Conservation (phyloP, 2,797 vertebrate species). For the Columba guinea region DNA sequence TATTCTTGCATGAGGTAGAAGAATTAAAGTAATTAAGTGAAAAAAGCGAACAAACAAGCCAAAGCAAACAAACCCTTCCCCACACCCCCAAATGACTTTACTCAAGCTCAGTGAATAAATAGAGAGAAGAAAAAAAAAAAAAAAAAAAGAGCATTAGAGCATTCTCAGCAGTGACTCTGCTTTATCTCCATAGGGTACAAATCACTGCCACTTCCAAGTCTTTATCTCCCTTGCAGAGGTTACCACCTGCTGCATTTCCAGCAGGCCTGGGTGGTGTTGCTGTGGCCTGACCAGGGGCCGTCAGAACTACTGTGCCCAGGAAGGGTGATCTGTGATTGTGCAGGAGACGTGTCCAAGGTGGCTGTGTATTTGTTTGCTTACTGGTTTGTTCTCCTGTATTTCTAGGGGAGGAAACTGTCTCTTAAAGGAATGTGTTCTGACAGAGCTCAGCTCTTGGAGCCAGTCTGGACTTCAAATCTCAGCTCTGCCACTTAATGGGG, state of each 20-base stretch:
- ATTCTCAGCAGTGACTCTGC: not conserved
- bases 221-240: slow-evolving; percentile 55
- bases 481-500: not conserved
- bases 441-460: not conserved
- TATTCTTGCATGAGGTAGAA: not conserved
- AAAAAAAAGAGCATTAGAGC: not conserved
- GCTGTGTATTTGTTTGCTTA: not conserved
- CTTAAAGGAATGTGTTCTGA: not conserved
- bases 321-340: not conserved
- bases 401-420: not conserved
- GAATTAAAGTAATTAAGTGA: not conserved
- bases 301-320: not conserved
- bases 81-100: not conserved
- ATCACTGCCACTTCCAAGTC: slow-evolving; percentile 18
- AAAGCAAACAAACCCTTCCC: not conserved
- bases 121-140: not conserved
- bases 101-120: not conserved
- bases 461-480: not conserved
- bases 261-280: not conserved
- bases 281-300: not conserved
- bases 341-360: not conserved
- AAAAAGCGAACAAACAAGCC: not conserved
- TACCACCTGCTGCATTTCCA: slow-evolving; percentile 36
- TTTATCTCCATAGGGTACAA: not conserved
- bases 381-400: rapidly evolving